These are phyloP conservation scores for Micromussa lordhowensis DNA, from an alignment of 92 coral and sea anemone genomes.

Conservation along the genomic window DNA sequence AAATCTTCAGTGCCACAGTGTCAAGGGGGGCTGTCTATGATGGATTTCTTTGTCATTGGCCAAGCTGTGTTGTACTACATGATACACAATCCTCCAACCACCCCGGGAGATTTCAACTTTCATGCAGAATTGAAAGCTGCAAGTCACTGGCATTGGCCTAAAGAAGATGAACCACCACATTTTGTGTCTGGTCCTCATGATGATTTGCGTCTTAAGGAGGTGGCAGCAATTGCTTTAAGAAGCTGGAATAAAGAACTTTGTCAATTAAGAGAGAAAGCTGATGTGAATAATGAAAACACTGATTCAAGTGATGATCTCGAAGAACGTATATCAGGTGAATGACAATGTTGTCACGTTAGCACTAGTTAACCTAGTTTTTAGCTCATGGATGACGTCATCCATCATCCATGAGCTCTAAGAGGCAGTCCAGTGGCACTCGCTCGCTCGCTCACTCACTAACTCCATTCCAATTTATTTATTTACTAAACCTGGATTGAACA, in stretches of 20 bases:
- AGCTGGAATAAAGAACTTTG: not conserved
- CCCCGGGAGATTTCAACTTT: slow-evolving; percentile 8
- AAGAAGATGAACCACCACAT: not conserved
- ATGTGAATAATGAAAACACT: not conserved
- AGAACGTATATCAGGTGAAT: no score
- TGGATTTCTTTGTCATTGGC: not conserved
- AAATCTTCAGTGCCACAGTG: not conserved
- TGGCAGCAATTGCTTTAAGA: not conserved
- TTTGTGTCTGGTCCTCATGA: not conserved
- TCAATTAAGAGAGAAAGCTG: no score
- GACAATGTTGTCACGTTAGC: no score
- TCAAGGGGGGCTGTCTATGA: slow-evolving; percentile 1
- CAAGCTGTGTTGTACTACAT: not conserved
- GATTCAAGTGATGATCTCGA: no score
- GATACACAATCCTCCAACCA: slow-evolving; percentile 5
- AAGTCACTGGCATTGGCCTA: slow-evolving; percentile 21
- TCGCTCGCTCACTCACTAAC: no score
- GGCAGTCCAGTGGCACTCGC: no score
- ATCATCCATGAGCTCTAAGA: no score
- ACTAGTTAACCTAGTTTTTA: no score
- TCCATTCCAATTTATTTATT: no score
- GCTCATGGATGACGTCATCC: no score
- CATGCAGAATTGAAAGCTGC: slow-evolving; percentile 29
- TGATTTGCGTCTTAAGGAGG: not conserved
- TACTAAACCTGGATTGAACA: no score